Evolutionary conservation across 2,888 invertebrate genomes (phyloP).

Genomic region (Pycnomerus fuliginosus): DNA sequence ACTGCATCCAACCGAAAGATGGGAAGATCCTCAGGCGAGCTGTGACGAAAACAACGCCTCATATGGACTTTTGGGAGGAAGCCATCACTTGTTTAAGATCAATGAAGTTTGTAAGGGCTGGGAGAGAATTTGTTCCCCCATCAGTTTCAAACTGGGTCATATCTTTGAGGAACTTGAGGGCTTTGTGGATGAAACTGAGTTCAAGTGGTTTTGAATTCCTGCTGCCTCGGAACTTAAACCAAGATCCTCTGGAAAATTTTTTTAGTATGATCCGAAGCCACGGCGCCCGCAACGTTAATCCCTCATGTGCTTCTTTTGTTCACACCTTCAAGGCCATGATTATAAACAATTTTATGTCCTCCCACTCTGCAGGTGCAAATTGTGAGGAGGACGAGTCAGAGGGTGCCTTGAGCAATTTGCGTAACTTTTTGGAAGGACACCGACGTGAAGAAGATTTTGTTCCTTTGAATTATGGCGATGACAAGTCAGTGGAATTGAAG

Average conservation of each 20-base stretch:
- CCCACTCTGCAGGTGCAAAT: conserved; percentile 17
- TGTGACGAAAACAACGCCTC: not conserved
- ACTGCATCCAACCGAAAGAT: not conserved
- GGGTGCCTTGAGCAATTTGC: conserved; percentile 12
- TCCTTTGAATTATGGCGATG: not conserved
- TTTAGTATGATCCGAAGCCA: conserved; percentile 13
- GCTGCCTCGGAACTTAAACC: conserved; percentile 13
- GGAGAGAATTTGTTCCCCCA: conserved; percentile 1
- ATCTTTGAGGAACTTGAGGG: not conserved
- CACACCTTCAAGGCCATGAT: conserved; percentile 17
- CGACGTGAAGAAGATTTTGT: not conserved
- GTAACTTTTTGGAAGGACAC: not conserved
- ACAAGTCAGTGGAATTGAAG: not conserved
- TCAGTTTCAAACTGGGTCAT: conserved; percentile 1
- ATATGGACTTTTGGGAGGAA: not conserved
- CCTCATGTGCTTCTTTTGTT: conserved; percentile 17
- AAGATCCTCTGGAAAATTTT: conserved; percentile 26
- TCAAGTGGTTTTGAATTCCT: not conserved
- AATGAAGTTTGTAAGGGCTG: not conserved
- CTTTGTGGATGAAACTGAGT: not conserved
- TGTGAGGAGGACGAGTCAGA: conserved; percentile 18
- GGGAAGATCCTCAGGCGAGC: not conserved
- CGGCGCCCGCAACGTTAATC: conserved; percentile 15
- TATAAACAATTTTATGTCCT: conserved; percentile 21
- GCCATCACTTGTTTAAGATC: not conserved